A percentile compares a stretch with the other conserved stretches of the same genome.
Conservation (phyloP, 2,113 vertebrate genomes). For the Gadus macrocephalus region DNA sequence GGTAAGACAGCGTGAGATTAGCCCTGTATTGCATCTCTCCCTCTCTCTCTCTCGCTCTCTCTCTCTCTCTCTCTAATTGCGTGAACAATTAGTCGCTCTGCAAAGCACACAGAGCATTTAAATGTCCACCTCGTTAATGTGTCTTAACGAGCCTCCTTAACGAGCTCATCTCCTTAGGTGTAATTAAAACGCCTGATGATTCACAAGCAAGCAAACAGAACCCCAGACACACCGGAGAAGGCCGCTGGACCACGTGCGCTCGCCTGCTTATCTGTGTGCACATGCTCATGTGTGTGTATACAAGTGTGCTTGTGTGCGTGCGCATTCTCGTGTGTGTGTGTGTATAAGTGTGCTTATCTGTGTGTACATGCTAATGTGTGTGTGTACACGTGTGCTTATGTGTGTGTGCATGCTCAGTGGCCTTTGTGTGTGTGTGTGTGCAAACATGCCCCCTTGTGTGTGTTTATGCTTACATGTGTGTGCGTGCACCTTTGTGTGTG, state of each 20-base stretch:
- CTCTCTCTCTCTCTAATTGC: background rate
- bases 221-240: too few species aligned
- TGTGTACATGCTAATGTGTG: background rate
- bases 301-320: background rate
- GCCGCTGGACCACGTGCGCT: too few species aligned
- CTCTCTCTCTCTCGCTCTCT: background rate
- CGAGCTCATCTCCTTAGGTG: constrained; percentile 1
- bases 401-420: background rate
- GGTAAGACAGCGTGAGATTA: background rate
- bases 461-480: background rate
- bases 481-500: background rate
- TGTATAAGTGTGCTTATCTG: background rate
- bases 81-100: background rate
- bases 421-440: background rate
- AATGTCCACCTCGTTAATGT: background rate
- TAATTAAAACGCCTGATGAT: background rate
- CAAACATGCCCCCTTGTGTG: background rate
- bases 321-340: background rate
- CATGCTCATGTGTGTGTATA: background rate
- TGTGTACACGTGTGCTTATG: background rate
- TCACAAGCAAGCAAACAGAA: background rate
- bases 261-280: background rate
- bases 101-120: background rate
- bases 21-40: background rate
- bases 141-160: constrained; percentile 1